Evolutionary conservation across 2,888 invertebrate species (phyloP), one percentile per base, ranked within the genome.

Genomic region (Pristionchus exspectatus): DNA sequence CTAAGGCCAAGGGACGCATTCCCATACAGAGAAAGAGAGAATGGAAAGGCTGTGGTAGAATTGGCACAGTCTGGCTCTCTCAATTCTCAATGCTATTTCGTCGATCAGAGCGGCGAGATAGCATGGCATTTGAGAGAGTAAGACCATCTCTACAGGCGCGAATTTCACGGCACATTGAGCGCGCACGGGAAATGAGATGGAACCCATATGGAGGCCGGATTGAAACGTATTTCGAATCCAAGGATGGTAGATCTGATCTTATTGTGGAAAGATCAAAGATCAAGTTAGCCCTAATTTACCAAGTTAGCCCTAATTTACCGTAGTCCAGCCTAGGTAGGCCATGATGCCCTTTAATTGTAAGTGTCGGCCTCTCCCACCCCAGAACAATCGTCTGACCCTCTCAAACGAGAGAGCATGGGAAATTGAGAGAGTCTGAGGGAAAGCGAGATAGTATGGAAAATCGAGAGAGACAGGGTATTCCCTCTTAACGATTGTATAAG

Each of bases 401-500:
- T 38, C 38, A 38, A 38, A 12, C 44, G 44, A 50, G 44, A 50
- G 44, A 50, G 44, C 44, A 50, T 50, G 44, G 44, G 44, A 50
- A 50, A 50, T 50, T 12, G 44, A 50, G 44, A 50, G 44, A 9
- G 44, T 50, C 44, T 7, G 44, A 50, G 44, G 5, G 38, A 38
- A 38, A 2, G 44, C 44, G 44, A 50, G 44, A 50, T 3, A 50
- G 44, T 12, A 50, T 50, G 44, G 44, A 9, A 50, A 50, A 50
- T 50, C 44, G 44, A 50, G 44, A 50, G 44, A 50, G 44, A 7
- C 44, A 50, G 44, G 9, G 44, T 9, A 50, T 12, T n/a, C 44
- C 44, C 74, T 24, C 74, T 74, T 74, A 74, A 74, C 74, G 74
- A 74, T 74, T 74, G 74, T 74, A 74, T 74, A 38, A 74, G 74